Conservation (phyloP, 2,113 vertebrate genomes). For the Mus spicilegus region DNA sequence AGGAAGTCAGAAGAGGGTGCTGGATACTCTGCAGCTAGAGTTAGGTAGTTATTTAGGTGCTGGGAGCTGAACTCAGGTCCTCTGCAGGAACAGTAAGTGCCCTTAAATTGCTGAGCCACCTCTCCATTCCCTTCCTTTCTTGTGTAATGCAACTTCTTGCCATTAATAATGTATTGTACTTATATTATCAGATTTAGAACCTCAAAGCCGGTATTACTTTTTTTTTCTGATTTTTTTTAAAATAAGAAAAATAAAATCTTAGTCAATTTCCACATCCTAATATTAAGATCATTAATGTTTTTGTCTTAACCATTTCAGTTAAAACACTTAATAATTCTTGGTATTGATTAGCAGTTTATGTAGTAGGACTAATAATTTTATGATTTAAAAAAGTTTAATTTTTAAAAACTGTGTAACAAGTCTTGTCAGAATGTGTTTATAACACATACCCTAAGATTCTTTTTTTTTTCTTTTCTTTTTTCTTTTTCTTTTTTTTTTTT, state of each 20-base stretch:
- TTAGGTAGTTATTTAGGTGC: neutral
- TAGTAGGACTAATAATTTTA: neutral
- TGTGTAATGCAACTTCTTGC: constrained; percentile 8
- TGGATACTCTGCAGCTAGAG: neutral
- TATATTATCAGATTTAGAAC: constrained; percentile 24
- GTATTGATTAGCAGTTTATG: constrained; percentile 32
- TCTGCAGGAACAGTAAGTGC: neutral
- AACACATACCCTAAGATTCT: neutral
- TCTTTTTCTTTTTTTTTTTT: no score
- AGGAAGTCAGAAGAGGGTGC: neutral
- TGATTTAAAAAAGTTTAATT: neutral
- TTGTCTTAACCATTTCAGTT: constrained; percentile 16
- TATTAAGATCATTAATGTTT: constrained; percentile 7
- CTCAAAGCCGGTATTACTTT: neutral
- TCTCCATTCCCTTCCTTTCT: neutral
- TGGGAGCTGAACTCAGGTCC: neutral
- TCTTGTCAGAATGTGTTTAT: neutral
- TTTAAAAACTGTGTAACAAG: constrained; percentile 40
- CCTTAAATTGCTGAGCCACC: neutral
- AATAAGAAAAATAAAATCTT: neutral
- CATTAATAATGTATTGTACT: neutral
- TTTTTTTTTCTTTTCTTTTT: no score
- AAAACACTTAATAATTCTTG: constrained; percentile 24
- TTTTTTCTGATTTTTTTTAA: neutral
- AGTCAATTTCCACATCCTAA: neutral